Base-by-base conservation (phyloP, 2,797 vertebrate genomes). In the Limnodromus scolopaceus region DNA sequence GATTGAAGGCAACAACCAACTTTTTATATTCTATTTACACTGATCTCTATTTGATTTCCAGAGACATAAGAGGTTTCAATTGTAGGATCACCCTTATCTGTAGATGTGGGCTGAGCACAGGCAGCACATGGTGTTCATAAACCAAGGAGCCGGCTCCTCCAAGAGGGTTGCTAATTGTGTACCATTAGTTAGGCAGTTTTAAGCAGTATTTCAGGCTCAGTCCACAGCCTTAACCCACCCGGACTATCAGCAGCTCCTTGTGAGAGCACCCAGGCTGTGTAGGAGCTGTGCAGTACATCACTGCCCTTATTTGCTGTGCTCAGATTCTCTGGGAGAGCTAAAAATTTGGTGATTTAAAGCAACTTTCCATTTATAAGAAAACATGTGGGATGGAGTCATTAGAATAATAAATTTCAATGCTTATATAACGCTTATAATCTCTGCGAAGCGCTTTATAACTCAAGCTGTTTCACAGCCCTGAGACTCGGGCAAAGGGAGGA, bases 381-480 rank as follows among this genome's bases (percentile, higher is more conserved):
- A 10, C 17, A 30, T 1, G 23, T 34, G 49, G 64, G 80, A 55
- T 15, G 41, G 32, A 76, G 63, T 17, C 74, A 32, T 60, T 20
- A 9, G 55, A 57, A 66, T 14, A 72, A 72, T 14, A 51, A 53
- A 60, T 45, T 57, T n/a, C 55, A 36, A 34, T 22, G 39, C 64
- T 83, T 63, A 22, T 5, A 23, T 6, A 61, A 66, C 1, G 3
- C 55, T 39, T 45, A 32, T 6, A 10, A 69, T 69, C 14, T 68
- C 81, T n/a, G 10, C 2, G 3, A 57, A n/a, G 30, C 5, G 0
- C 25, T 0, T 5, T 34, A 1, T 14, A 28, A 20, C 23, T 30
- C 12, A 32, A 45, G 38, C 36, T 60, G 54, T 20, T 38, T 12
- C 41, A 36, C 54, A 63, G 76, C 34, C 64, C 53, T 11, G 36